Percentiles rank a stretch among this genome's conserved stretches.
Conservation (phyloP, 2,888 invertebrate species). For the Phlogophora meticulosa region DNA sequence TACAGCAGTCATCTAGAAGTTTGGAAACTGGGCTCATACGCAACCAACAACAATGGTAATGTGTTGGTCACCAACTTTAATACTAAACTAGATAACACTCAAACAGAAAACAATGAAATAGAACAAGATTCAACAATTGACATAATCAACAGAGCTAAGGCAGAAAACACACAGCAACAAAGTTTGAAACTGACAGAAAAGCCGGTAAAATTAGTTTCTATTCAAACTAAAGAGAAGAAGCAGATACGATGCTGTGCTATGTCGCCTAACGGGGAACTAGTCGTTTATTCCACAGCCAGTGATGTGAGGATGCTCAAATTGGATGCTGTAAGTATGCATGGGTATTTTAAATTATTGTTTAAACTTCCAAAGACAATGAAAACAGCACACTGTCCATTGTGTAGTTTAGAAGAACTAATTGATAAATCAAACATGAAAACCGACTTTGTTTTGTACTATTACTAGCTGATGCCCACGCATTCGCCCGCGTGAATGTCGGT, state of each 20-base stretch:
- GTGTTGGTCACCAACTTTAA: conserved; percentile 70
- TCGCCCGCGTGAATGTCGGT: no score
- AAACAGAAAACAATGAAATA: conserved; percentile 66
- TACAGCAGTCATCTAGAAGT: conserved; percentile 90
- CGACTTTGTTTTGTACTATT: no score
- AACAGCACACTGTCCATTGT: no score
- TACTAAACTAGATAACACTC: conserved; percentile 63
- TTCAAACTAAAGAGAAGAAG: conserved; percentile 92
- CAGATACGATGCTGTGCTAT: conserved; percentile 93
- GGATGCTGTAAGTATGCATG: conserved; percentile 85
- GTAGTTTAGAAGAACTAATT: no score
- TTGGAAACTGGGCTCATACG: conserved; percentile 90
- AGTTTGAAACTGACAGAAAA: conserved; percentile 85
- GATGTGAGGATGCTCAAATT: conserved; percentile 93
- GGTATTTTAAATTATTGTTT: background rate
- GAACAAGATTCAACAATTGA: conserved; percentile 80
- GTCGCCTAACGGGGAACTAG: conserved; percentile 93
- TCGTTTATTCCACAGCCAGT: conserved; percentile 94
- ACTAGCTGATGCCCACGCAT: no score
- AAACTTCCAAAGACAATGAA: background rate
- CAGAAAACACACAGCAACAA: conserved; percentile 69
- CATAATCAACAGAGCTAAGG: conserved; percentile 70
- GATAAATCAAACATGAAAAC: no score
- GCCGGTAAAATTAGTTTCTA: conserved; percentile 93
- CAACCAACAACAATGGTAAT: conserved; percentile 91